phyloP scores from a whole-genome alignment of 2,797 vertebrate species.

The Paguma larvata region DNA sequence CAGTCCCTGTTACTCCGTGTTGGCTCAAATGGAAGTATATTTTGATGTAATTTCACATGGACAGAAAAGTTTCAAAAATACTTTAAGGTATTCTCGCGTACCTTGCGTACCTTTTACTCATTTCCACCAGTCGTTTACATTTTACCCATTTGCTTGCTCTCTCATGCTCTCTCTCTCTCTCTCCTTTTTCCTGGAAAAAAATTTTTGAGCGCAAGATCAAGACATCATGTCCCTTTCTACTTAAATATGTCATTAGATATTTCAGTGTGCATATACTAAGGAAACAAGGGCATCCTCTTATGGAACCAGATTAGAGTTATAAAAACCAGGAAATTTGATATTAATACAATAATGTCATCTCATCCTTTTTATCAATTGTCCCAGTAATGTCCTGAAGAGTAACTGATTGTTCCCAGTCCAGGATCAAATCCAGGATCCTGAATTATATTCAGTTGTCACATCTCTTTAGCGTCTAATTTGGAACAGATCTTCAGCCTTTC shows the following conservation, averaged over 20 bases:
- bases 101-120: not conserved
- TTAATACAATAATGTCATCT: slow-evolving; percentile 61
- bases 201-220: not conserved
- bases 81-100: not conserved
- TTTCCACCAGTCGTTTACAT: not conserved
- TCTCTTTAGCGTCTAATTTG: slow-evolving; percentile 70
- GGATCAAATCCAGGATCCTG: slow-evolving; percentile 47
- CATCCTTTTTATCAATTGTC: slow-evolving; percentile 60
- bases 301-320: slow-evolving; percentile 50
- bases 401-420: slow-evolving; percentile 47
- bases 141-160: not conserved
- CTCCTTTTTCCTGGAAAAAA: not conserved
- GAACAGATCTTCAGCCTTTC: slow-evolving; percentile 34
- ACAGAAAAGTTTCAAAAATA: slow-evolving; percentile 10
- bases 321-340: slow-evolving; percentile 62
- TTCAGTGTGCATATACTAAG: slow-evolving; percentile 6
- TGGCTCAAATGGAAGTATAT: not conserved
- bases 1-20: not conserved
- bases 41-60: slow-evolving; percentile 30
- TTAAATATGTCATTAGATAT: not conserved
- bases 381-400: slow-evolving; percentile 12
- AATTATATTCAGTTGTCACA: slow-evolving; percentile 54
- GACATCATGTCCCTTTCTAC: not conserved
- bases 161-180: not conserved
- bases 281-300: slow-evolving; percentile 10